phyloP scores from a whole-genome alignment of 2,113 vertebrate species.

The Tragelaphus scriptus region DNA sequence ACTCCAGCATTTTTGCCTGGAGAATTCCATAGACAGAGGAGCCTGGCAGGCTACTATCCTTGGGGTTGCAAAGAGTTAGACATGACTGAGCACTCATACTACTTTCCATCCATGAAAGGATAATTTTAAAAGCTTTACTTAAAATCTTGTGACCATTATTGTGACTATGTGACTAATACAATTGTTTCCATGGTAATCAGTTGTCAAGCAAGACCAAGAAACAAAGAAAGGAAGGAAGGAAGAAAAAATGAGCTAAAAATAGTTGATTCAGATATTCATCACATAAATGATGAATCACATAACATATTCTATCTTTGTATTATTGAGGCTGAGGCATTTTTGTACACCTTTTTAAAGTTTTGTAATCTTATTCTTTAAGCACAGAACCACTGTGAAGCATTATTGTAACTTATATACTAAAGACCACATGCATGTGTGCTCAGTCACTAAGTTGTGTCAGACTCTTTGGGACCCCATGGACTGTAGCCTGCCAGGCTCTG shows the following conservation, averaged over 20 bases:
- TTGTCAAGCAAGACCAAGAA: not conserved
- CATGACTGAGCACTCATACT: not conserved
- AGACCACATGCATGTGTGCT: too few relatives aligned
- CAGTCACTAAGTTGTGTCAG: too few relatives aligned
- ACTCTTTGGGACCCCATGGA: too few relatives aligned
- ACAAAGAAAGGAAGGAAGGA: not conserved
- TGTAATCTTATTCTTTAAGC: too few relatives aligned
- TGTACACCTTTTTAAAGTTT: not conserved
- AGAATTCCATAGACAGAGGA: not conserved
- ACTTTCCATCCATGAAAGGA: not conserved
- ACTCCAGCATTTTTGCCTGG: not conserved
- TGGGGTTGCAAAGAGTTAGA: not conserved
- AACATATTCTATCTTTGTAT: not conserved
- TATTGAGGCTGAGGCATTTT: not conserved
- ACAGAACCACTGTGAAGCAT: too few relatives aligned
- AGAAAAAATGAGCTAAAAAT: not conserved
- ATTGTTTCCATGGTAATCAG: not conserved
- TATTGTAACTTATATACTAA: too few relatives aligned
- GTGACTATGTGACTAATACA: not conserved
- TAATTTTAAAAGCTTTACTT: not conserved
- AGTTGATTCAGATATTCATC: not conserved
- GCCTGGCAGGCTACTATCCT: not conserved
- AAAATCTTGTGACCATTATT: not conserved
- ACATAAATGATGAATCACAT: not conserved
- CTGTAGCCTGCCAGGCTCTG: too few relatives aligned